Conservation (phyloP, 2,888 invertebrate genomes). For the Leptinotarsa rubiginosa region DNA sequence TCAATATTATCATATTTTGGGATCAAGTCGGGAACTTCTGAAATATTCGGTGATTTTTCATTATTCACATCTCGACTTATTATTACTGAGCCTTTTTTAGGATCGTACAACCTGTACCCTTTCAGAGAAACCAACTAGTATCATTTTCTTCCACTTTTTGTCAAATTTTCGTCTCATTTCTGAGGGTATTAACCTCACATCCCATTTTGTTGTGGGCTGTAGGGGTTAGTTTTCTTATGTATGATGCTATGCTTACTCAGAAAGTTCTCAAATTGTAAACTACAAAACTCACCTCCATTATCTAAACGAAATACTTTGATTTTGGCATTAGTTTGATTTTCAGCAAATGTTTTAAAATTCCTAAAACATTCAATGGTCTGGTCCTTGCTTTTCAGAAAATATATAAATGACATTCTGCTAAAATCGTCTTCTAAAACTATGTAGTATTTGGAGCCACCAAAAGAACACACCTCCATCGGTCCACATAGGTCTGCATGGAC, state of each 20-base stretch:
- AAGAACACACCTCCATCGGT: slow-evolving; percentile 35
- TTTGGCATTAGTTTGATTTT: slow-evolving; percentile 46
- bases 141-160: slow-evolving; percentile 21
- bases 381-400: slow-evolving; percentile 38
- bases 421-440: slow-evolving; percentile 39
- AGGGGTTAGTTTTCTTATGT: slow-evolving; percentile 54
- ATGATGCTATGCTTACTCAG: slow-evolving; percentile 49
- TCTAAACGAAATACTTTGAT: slow-evolving; percentile 28
- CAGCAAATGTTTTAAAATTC: slow-evolving; percentile 38
- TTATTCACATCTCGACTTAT: slow-evolving; percentile 24
- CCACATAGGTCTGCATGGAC: slow-evolving; percentile 42
- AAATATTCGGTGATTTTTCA: slow-evolving; percentile 13
- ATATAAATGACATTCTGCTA: slow-evolving; percentile 38
- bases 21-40: slow-evolving; percentile 23
- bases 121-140: slow-evolving; percentile 34
- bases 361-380: slow-evolving; percentile 32
- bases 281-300: slow-evolving; percentile 53
- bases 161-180: slow-evolving; percentile 40
- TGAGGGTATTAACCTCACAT: slow-evolving; percentile 48
- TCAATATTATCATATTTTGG: background rate
- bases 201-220: slow-evolving; percentile 57
- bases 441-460: slow-evolving; percentile 42
- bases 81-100: slow-evolving; percentile 18
- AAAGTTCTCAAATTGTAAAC: slow-evolving; percentile 44
- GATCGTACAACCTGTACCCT: slow-evolving; percentile 35